A percentile compares a stretch with the other conserved stretches of the same genome.
These are phyloP conservation scores for Thomomys bottae DNA, from an alignment of 2,113 vertebrate species.

Conservation along the genomic window DNA sequence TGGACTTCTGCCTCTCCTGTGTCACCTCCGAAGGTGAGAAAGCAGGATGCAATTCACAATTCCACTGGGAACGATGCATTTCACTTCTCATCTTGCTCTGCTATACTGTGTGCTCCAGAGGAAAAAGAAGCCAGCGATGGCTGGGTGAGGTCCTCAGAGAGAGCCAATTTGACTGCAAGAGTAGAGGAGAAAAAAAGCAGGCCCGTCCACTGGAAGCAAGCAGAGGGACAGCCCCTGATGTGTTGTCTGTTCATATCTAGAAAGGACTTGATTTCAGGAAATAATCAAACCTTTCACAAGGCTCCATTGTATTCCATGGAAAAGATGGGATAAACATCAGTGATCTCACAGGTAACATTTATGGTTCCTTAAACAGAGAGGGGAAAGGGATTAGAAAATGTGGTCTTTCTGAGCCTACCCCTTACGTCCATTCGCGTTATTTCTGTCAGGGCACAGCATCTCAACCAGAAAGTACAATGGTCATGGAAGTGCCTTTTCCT, in stretches of 20 bases:
- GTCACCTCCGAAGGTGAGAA: accelerated
- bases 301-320: background rate
- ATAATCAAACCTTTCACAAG: background rate
- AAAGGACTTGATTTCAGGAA: background rate
- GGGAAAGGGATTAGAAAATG: background rate
- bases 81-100: background rate
- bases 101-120: background rate
- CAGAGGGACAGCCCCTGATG: no score
- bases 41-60: background rate
- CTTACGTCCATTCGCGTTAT: background rate
- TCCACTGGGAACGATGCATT: background rate
- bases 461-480: background rate
- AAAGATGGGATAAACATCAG: background rate
- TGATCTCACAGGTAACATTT: background rate
- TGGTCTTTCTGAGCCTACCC: background rate
- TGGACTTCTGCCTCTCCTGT: accelerated
- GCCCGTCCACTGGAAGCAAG: accelerated
- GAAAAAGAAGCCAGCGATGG: background rate
- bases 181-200: accelerated
- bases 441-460: background rate
- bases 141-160: background rate
- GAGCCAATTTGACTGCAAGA: accelerated
- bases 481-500: accelerated
- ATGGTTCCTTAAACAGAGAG: no score
- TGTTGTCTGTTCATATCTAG: accelerated